A percentile compares a stretch with the other conserved stretches of the same genome.
Conservation (phyloP, 30 jellyfish, hydroid and myxozoan genomes). For the Hydra vulgaris region DNA sequence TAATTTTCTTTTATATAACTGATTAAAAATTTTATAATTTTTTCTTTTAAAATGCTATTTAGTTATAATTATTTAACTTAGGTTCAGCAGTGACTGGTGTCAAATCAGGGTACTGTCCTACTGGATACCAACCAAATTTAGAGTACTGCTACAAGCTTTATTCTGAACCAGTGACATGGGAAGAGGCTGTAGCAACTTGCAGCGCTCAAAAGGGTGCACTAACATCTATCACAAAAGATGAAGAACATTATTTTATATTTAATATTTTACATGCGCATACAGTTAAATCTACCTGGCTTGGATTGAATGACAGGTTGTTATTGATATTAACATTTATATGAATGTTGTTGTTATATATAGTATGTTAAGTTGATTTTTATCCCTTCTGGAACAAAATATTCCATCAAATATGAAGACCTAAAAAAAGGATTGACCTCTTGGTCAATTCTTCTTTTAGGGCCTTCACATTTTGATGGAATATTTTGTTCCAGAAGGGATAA, state of each 20-base stretch:
- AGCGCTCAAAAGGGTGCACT: conserved; percentile 76
- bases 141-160: conserved; percentile 77
- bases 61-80: neutral
- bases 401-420: too few species aligned
- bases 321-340: too few species aligned
- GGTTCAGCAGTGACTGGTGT: conserved; percentile 54
- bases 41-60: too few species aligned
- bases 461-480: too few species aligned
- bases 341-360: neutral
- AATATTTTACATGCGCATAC: conserved; percentile 55
- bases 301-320: conserved; percentile 76
- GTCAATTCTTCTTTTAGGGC: too few species aligned
- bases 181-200: conserved; percentile 63
- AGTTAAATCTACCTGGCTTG: conserved; percentile 78
- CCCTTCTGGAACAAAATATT: too few species aligned
- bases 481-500: too few species aligned
- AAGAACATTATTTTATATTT: conserved; percentile 63
- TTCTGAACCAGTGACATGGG: conserved; percentile 85
- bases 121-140: conserved; percentile 76
- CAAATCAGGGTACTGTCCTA: conserved; percentile 66
- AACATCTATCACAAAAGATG: conserved; percentile 80
- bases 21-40: too few species aligned
- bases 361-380: neutral
- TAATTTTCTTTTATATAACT: too few species aligned
- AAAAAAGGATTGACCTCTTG: too few species aligned